Evolutionary conservation across 2,113 vertebrate species (phyloP).

Genomic region (Ctenomys sociabilis): DNA sequence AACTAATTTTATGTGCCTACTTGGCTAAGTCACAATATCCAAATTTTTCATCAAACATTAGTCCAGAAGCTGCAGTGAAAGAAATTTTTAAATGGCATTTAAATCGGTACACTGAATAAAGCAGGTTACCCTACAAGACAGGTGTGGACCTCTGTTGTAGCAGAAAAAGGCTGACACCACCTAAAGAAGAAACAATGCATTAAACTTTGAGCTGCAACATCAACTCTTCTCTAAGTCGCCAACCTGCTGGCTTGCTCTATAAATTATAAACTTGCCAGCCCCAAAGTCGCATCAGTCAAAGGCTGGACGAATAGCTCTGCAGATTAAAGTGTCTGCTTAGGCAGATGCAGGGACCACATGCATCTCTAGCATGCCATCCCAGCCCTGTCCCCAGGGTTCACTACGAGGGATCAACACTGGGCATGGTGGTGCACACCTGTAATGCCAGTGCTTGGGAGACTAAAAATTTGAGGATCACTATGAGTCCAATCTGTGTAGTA

Average conservation of each 20-base stretch:
- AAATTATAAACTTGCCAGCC: background rate
- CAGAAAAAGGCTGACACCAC: background rate
- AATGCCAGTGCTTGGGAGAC: too few species aligned
- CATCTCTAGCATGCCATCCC: too few species aligned
- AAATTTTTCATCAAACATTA: slow-evolving; percentile 11
- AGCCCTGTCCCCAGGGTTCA: too few species aligned
- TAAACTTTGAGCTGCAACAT: background rate
- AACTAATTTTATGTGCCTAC: background rate
- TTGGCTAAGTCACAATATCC: background rate
- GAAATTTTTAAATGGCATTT: slow-evolving; percentile 6
- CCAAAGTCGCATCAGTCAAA: background rate
- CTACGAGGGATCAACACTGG: too few species aligned
- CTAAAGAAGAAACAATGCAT: background rate
- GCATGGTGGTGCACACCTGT: too few species aligned
- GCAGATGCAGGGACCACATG: too few species aligned
- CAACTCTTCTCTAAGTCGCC: background rate
- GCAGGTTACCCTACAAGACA: background rate
- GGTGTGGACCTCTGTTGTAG: background rate
- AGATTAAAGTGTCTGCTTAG: too few species aligned
- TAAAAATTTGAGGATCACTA: too few species aligned
- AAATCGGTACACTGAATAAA: background rate
- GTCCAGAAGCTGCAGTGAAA: background rate
- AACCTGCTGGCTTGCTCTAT: background rate
- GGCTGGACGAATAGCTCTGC: too few species aligned
- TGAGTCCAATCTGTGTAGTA: too few species aligned